A percentile compares a stretch with the other conserved stretches of the same genome.
These are phyloP conservation scores for Electrona antarctica DNA, from an alignment of 2,113 vertebrate genomes.

Conservation along the genomic window DNA sequence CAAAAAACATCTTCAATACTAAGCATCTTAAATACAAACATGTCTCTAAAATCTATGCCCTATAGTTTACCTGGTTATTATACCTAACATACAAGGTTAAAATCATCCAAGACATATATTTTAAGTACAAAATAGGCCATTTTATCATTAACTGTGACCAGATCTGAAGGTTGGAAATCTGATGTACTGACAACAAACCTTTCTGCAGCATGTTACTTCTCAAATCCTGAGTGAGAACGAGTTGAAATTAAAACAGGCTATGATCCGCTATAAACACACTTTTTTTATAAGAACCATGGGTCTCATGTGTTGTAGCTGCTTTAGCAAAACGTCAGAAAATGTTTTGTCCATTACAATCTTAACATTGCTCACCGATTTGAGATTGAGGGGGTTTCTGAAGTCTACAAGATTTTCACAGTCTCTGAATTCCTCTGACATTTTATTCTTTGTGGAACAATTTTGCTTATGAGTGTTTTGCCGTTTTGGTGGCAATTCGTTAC, in stretches of 20 bases:
- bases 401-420: slow-evolving; percentile 83
- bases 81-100: slow-evolving; percentile 80
- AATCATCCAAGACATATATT: slow-evolving; percentile 72
- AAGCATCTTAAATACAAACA: slow-evolving; percentile 92
- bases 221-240: slow-evolving; percentile 86
- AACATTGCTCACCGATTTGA: slow-evolving; percentile 88
- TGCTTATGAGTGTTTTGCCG: slow-evolving; percentile 67
- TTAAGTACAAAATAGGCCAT: slow-evolving; percentile 76
- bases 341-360: slow-evolving; percentile 94
- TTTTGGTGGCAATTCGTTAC: slow-evolving; percentile 69
- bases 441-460: slow-evolving; percentile 57
- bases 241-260: slow-evolving; percentile 75
- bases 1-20: slow-evolving; percentile 84
- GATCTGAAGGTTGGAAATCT: slow-evolving; percentile 70
- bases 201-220: slow-evolving; percentile 81
- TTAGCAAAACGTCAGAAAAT: slow-evolving; percentile 88
- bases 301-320: slow-evolving; percentile 97
- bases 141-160: slow-evolving; percentile 65
- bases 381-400: slow-evolving; percentile 90
- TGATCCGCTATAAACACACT: slow-evolving; percentile 78
- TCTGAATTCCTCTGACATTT: slow-evolving; percentile 55
- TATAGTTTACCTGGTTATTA: slow-evolving; percentile 82
- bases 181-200: slow-evolving; percentile 73
- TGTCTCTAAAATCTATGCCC: slow-evolving; percentile 86
- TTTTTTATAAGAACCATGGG: slow-evolving; percentile 89